A percentile compares a stretch with the other conserved stretches of the same genome.
Conservation (phyloP, 2,888 invertebrate genomes). For the Muschampia plurimacula region DNA sequence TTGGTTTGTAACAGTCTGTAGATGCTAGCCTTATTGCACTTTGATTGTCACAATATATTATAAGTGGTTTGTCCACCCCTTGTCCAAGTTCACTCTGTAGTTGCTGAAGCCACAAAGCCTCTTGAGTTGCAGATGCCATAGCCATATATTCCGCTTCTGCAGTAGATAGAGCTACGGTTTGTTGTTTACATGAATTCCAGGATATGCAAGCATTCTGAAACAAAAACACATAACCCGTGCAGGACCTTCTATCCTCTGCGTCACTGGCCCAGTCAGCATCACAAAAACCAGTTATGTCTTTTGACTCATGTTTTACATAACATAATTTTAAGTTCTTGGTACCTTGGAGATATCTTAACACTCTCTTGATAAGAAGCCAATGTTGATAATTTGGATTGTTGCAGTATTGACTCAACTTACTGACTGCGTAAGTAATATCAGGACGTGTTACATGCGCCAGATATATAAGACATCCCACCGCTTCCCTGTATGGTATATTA, state of each 20-base stretch:
- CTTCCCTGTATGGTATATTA: background rate
- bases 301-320: conserved; percentile 13
- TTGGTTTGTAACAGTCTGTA: conserved; percentile 47
- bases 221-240: conserved; percentile 49
- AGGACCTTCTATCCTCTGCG: conserved; percentile 44
- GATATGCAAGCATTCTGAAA: conserved; percentile 47
- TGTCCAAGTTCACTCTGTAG: conserved; percentile 43
- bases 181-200: conserved; percentile 44
- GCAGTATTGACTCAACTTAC: background rate
- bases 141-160: conserved; percentile 40
- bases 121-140: conserved; percentile 45
- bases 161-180: conserved; percentile 47
- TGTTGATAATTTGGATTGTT: background rate
- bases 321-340: conserved; percentile 39
- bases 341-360: background rate
- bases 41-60: conserved; percentile 6
- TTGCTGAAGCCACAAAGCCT: conserved; percentile 41
- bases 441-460: background rate
- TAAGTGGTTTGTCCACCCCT: background rate
- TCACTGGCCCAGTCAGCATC: conserved; percentile 51
- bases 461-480: background rate
- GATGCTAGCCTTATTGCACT: conserved; percentile 46
- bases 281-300: conserved; percentile 41
- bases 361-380: background rate
- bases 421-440: background rate